A percentile compares a stretch with the other conserved stretches of the same genome.
Conservation (phyloP, 2,888 invertebrate genomes). For the Frankliniella intonsa region DNA sequence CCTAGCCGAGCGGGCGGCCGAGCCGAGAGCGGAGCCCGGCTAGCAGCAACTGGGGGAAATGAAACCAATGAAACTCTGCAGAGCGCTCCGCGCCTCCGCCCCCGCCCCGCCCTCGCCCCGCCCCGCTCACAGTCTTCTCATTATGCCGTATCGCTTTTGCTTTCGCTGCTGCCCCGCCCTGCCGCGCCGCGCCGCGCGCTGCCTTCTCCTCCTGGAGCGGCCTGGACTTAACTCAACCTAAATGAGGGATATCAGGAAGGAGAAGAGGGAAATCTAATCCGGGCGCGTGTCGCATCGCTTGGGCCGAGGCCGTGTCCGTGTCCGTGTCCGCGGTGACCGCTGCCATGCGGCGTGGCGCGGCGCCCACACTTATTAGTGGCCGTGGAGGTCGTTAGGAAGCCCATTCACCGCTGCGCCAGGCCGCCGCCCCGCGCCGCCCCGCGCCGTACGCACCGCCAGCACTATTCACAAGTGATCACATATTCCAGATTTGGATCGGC, state of each 20-base stretch:
- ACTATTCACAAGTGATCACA: constrained; percentile 11
- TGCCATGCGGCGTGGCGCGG: not conserved
- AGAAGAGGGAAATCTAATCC: not conserved
- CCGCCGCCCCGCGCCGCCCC: not conserved
- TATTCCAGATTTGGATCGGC: constrained; percentile 25
- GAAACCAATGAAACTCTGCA: too few species aligned
- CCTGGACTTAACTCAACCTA: not conserved
- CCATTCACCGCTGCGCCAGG: not conserved
- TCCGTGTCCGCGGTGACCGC: not conserved
- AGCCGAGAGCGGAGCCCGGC: too few species aligned
- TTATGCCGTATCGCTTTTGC: not conserved
- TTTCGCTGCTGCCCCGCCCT: not conserved
- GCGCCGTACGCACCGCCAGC: not conserved
- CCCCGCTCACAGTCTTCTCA: not conserved
- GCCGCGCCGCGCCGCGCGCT: not conserved
- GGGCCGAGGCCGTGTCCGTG: too few species aligned
- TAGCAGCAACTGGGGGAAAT: too few species aligned
- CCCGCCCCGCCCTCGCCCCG: not conserved
- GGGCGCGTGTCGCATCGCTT: not conserved
- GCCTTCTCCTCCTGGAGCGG: not conserved
- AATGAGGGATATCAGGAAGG: too few species aligned
- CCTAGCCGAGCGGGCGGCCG: too few species aligned
- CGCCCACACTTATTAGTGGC: not conserved
- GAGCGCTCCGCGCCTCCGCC: too few species aligned
- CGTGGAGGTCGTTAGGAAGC: not conserved